A percentile compares a stretch with the other conserved stretches of the same genome.
These are phyloP conservation scores for Fulmarus glacialis DNA, from an alignment of 2,113 vertebrate species.

Conservation along the genomic window DNA sequence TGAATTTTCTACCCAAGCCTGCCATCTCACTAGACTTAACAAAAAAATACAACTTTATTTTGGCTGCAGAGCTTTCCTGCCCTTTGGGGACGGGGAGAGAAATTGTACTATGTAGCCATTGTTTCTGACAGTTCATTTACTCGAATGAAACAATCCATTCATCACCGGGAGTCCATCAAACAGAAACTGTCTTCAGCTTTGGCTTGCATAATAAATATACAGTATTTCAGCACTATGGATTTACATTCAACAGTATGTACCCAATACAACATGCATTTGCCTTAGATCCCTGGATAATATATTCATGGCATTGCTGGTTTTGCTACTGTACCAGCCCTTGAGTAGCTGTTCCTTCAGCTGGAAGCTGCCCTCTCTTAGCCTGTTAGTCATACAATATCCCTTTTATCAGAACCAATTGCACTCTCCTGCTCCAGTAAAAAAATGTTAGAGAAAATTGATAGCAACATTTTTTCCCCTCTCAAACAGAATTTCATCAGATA, in stretches of 20 bases:
- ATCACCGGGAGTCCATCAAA: constrained; percentile 44
- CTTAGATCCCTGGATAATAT: constrained; percentile 3
- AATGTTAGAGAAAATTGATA: background rate
- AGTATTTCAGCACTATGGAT: constrained; percentile 58
- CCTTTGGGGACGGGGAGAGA: constrained; percentile 31
- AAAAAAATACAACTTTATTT: constrained; percentile 28
- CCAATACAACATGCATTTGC: constrained; percentile 23
- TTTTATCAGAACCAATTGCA: background rate
- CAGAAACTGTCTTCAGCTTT: constrained; percentile 57
- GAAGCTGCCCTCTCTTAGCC: background rate
- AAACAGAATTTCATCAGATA: background rate
- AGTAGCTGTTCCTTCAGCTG: background rate
- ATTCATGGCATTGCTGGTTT: background rate
- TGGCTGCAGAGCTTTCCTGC: constrained; percentile 4
- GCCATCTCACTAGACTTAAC: background rate
- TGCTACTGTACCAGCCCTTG: background rate
- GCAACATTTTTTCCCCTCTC: background rate
- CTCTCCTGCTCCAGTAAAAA: background rate
- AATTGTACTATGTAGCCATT: constrained; percentile 49
- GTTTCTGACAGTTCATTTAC: constrained; percentile 70
- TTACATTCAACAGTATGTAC: constrained; percentile 55
- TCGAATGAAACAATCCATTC: constrained; percentile 69
- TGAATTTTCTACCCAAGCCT: background rate
- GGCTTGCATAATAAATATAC: constrained; percentile 60
- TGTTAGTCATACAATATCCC: background rate